phyloP scores from a whole-genome alignment of 2,113 vertebrate species.

The Maccullochella peelii region DNA sequence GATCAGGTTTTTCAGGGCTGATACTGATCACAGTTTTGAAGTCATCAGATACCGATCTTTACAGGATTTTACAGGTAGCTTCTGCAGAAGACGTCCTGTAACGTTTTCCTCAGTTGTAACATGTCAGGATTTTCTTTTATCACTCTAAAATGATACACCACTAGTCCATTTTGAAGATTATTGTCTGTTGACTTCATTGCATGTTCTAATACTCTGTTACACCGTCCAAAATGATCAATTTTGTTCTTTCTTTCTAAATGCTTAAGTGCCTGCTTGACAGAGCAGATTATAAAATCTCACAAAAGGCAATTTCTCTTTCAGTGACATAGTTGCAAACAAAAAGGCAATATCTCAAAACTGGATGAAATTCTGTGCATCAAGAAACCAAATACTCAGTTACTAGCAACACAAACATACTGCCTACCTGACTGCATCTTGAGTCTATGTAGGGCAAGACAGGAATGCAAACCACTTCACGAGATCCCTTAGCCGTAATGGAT shows the following conservation, averaged over 20 bases:
- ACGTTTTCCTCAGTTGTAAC: background rate
- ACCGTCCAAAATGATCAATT: background rate
- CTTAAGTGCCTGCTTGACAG: background rate
- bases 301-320: background rate
- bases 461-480: conserved; percentile 26
- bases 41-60: conserved; percentile 1
- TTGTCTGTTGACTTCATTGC: background rate
- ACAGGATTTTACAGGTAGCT: background rate
- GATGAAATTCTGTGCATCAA: background rate
- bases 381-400: background rate
- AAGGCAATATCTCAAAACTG: background rate
- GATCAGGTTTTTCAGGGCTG: conserved; percentile 12
- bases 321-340: background rate
- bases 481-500: conserved; percentile 35
- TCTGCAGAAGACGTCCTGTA: background rate
- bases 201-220: background rate
- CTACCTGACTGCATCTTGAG: background rate
- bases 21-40: conserved; percentile 29
- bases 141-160: background rate
- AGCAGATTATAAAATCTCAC: background rate
- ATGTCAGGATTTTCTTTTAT: background rate
- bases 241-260: background rate
- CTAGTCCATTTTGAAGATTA: background rate
- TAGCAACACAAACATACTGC: background rate
- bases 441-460: background rate